phyloP scores from a whole-genome alignment of 2,797 vertebrate species.

The Chloroceryle inda region DNA sequence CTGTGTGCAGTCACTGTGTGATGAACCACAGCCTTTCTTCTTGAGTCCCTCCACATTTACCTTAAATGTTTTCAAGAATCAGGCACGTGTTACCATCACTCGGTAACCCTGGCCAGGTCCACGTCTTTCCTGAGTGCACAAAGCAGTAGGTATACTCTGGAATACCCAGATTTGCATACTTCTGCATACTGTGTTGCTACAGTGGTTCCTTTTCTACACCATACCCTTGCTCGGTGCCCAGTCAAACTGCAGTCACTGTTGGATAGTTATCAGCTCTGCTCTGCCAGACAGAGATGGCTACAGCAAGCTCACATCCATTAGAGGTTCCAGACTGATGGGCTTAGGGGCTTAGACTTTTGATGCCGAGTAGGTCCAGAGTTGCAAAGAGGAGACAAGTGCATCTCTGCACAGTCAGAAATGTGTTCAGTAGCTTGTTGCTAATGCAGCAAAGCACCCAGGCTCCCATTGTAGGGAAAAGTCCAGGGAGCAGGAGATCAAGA shows the following conservation, averaged over 20 bases:
- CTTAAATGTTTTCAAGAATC: background rate
- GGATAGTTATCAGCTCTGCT: background rate
- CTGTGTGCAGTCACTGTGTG: background rate
- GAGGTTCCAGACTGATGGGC: background rate
- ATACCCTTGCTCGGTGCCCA: background rate
- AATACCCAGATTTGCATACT: background rate
- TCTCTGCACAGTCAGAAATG: background rate
- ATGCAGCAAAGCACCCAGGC: background rate
- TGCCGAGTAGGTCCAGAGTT: background rate
- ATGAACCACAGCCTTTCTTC: background rate
- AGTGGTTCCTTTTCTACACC: background rate
- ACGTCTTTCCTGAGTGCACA: background rate
- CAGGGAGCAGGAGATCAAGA: background rate
- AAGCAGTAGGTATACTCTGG: background rate
- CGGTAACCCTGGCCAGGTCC: background rate
- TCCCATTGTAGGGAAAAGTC: background rate
- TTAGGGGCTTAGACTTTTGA: background rate
- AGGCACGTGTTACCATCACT: background rate
- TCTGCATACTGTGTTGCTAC: background rate
- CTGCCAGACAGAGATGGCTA: background rate
- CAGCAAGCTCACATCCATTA: background rate
- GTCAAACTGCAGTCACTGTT: background rate
- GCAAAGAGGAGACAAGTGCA: background rate
- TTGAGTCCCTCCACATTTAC: background rate
- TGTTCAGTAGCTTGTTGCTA: background rate